Evolutionary conservation across 2,113 vertebrate genomes (phyloP), one percentile per base, ranked within the genome.

Genomic region (Paraplagusia blochii): DNA sequence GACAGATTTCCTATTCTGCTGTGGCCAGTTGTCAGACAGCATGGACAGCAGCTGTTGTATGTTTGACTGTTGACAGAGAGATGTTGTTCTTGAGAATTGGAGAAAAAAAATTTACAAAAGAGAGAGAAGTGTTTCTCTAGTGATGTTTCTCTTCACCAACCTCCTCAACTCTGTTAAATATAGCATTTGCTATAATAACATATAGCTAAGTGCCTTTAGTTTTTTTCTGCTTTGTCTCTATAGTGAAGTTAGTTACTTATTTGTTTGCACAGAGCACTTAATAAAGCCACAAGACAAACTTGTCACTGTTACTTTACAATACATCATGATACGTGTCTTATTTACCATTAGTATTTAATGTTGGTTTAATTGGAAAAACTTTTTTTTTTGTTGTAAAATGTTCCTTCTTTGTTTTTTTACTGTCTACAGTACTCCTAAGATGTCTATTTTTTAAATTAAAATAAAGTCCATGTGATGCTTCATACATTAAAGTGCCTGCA

Each of bases 241-340:
- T 75, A 12, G 40, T 66, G 39, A 71, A 66, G 53, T 40, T 68
- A 71, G 45, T 64, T 38, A 52, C n/a, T 61, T 35, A 45, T 50
- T 66, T 50, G 68, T 73, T 82, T 80, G 87, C 88, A 90, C 85
- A 71, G 78, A 77, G 85, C 88, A 90, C 89, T 88, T 90, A 72
- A 66, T 68, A 59, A 86, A 76, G 68, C 35, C 40, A 47, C 50
- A 16, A 78, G 29, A 68, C 43, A 35, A 71, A 51, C 44, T 40
- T 53, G 63, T 64, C 46, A 56, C 18, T 63, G 52, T 50, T 78
- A 52, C 66, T 9, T 49, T 63, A 43, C 63, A 63, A 55, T 64
- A 57, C 29, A 15, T 40, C 52, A 54, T 61, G 42, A 58, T 35
- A 34, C 69, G 80, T 63, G 69, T 81, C 60, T 34, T 11, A 46